Evolutionary conservation across 1,140 invertebrate species (phyloP).

Genomic region (Drosophila nikananu): DNA sequence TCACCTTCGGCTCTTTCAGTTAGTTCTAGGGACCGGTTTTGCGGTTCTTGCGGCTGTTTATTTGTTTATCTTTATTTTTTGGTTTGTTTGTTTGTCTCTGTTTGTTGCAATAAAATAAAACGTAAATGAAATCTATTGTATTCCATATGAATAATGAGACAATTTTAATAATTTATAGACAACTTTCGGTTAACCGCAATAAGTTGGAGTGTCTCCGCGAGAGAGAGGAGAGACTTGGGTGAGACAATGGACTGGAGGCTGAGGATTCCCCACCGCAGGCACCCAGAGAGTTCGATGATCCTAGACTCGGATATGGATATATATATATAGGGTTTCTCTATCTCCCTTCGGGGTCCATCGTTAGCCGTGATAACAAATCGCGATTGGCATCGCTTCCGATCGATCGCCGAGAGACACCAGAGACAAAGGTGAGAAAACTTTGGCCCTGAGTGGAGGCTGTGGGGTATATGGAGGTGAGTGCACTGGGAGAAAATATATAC

Average conservation of each 20-base stretch:
- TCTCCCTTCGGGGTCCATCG: conserved; percentile 32
- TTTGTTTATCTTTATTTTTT: conserved; percentile 6
- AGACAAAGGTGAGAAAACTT: conserved; percentile 78
- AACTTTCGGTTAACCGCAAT: conserved; percentile 81
- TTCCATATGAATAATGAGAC: conserved; percentile 85
- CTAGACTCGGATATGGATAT: conserved; percentile 65
- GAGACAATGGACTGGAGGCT: conserved; percentile 38
- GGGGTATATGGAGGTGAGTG: not conserved
- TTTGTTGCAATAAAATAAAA: conserved; percentile 82
- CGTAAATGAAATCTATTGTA: conserved; percentile 84
- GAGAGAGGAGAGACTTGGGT: not conserved
- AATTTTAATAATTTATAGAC: conserved; percentile 85
- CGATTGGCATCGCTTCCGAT: conserved; percentile 79
- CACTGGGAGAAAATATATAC: not conserved
- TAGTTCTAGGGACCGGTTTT: conserved; percentile 32
- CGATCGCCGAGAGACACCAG: conserved; percentile 26
- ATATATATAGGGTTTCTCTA: conserved; percentile 55
- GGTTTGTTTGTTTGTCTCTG: conserved; percentile 27
- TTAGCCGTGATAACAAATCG: conserved; percentile 76
- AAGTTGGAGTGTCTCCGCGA: not conserved
- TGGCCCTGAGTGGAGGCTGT: conserved; percentile 17
- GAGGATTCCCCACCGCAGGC: conserved; percentile 35
- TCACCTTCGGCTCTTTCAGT: conserved; percentile 18
- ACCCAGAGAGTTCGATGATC: conserved; percentile 77
- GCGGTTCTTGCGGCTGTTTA: conserved; percentile 45